phyloP scores from a whole-genome alignment of 2,113 vertebrate genomes.

The Hippopotamus amphibius region DNA sequence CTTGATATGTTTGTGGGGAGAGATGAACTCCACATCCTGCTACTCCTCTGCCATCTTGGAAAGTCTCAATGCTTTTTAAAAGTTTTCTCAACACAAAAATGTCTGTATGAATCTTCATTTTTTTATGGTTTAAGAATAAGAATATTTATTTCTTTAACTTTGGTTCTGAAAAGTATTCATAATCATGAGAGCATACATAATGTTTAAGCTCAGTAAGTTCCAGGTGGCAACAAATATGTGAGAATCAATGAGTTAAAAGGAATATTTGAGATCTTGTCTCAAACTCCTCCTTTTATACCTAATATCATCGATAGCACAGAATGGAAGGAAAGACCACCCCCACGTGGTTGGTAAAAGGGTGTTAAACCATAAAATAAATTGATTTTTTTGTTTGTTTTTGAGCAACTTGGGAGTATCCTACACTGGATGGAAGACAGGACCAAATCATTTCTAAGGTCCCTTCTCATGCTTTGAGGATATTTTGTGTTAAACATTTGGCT shows the following conservation, averaged over 20 bases:
- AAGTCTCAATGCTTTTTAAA: neutral
- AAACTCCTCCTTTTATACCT: neutral
- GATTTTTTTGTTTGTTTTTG: neutral
- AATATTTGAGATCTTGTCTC: neutral
- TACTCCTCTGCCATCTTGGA: neutral
- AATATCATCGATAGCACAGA: neutral
- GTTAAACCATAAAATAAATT: neutral
- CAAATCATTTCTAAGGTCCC: neutral
- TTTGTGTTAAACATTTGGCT: constrained; percentile 10
- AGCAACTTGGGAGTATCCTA: constrained; percentile 34
- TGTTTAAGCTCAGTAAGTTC: constrained; percentile 3
- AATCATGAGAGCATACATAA: neutral
- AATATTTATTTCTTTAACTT: constrained; percentile 13
- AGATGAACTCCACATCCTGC: neutral
- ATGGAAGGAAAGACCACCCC: neutral
- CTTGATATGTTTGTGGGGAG: neutral
- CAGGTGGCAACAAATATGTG: neutral
- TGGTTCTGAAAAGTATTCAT: neutral
- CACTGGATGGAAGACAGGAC: neutral
- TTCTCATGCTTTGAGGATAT: neutral
- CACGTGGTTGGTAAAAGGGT: neutral
- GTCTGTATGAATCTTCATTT: neutral
- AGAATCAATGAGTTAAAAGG: neutral
- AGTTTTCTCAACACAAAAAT: neutral
- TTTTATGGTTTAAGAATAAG: neutral